phyloP scores from a whole-genome alignment of 2,113 vertebrate genomes.

The Raja brachyura region DNA sequence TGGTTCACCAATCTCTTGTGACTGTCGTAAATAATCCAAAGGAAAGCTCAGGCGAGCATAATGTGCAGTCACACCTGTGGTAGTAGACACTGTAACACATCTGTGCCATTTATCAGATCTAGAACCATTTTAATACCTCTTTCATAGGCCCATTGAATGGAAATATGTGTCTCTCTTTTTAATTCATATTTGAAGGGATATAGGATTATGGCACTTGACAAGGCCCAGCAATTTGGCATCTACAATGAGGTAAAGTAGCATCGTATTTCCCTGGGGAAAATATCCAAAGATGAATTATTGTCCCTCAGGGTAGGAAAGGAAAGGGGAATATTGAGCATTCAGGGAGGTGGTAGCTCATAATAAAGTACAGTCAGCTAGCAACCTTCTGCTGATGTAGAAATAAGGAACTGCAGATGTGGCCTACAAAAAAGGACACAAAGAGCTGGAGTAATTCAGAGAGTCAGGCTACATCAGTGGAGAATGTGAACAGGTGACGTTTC shows the following conservation, averaged over 20 bases:
- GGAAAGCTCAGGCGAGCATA: neutral
- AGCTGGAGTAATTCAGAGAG: no score
- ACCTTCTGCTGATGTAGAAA: no score
- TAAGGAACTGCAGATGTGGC: no score
- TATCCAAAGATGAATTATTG: neutral
- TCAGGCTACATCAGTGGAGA: no score
- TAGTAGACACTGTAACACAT: neutral
- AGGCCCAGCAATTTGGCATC: neutral
- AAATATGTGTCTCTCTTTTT: neutral
- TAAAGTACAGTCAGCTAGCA: no score
- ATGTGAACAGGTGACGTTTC: no score
- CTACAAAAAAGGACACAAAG: no score
- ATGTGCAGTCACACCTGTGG: neutral
- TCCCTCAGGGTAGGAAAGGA: no score
- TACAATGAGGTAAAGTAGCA: neutral
- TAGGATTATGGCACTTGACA: neutral
- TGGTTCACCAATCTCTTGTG: neutral
- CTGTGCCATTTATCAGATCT: neutral
- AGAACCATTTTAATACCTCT: neutral
- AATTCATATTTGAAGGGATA: neutral
- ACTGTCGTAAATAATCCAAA: neutral
- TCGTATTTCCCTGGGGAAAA: neutral
- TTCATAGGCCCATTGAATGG: neutral
- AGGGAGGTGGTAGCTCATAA: neutral
- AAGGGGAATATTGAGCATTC: neutral